A percentile compares a stretch with the other conserved stretches of the same genome.
Conservation (phyloP, 2,797 vertebrate species). For the Halcyon chelicuti region DNA sequence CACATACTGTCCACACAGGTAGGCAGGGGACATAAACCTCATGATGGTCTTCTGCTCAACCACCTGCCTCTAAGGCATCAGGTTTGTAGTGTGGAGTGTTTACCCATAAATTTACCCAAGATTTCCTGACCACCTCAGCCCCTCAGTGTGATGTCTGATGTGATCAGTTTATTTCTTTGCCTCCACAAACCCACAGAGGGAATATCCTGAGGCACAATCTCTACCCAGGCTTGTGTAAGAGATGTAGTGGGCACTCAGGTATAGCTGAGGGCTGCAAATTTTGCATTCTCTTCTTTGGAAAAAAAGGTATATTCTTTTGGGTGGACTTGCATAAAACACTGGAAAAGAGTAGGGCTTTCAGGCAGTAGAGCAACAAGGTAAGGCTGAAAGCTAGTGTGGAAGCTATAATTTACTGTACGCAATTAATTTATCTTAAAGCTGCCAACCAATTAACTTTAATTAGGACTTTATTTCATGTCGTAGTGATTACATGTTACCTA, state of each 20-base stretch:
- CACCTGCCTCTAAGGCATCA: not conserved
- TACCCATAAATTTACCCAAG: not conserved
- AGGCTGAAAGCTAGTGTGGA: not conserved
- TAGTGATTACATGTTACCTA: not conserved
- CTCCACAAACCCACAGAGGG: not conserved
- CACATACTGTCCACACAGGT: not conserved
- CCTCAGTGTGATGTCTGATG: not conserved
- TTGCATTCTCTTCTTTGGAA: not conserved
- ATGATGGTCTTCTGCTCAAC: fast-evolving
- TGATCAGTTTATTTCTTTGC: not conserved
- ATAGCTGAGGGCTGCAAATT: not conserved
- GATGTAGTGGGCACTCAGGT: not conserved
- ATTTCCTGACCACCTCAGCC: not conserved
- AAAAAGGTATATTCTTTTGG: not conserved
- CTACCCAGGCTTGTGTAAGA: not conserved
- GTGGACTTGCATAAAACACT: not conserved
- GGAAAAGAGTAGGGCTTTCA: not conserved
- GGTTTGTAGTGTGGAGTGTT: not conserved
- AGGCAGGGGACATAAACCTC: not conserved
- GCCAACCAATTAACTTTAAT: slow-evolving; percentile 9
- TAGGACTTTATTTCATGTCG: not conserved
- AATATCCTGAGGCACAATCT: not conserved
- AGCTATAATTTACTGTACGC: not conserved
- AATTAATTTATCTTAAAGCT: slow-evolving; percentile 17
- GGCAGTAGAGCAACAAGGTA: not conserved